Conservation (phyloP, 2,888 invertebrate species). For the Sericinus montela region DNA sequence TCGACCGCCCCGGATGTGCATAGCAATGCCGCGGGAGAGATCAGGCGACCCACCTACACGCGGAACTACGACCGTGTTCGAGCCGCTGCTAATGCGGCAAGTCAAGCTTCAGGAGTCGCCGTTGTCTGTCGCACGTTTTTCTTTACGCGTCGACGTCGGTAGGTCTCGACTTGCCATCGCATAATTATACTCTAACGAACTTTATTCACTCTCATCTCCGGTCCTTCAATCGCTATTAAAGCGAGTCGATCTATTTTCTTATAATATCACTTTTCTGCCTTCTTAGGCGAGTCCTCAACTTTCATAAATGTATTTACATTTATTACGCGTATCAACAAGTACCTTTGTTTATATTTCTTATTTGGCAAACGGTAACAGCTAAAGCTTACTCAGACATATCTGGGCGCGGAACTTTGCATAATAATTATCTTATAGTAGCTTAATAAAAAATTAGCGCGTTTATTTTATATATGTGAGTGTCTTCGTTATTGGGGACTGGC, state of each 20-base stretch:
- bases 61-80: constrained; percentile 42
- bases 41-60: constrained; percentile 57
- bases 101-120: constrained; percentile 5
- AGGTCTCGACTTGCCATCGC: background rate
- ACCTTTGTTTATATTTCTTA: background rate
- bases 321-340: background rate
- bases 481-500: background rate
- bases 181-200: background rate
- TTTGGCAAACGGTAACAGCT: background rate
- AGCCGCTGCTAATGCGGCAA: constrained; percentile 28
- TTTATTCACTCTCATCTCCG: background rate
- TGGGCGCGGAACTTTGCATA: too few species aligned
- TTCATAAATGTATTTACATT: background rate
- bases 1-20: constrained; percentile 77
- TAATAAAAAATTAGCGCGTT: background rate
- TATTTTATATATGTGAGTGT: background rate
- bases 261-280: too few species aligned
- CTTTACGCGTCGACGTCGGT: constrained; percentile 19
- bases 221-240: background rate
- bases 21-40: constrained; percentile 62
- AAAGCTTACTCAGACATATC: too few species aligned
- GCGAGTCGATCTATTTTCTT: too few species aligned
- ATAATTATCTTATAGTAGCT: too few species aligned
- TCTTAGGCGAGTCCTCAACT: background rate
- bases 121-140: constrained; percentile 23